phyloP scores from a whole-genome alignment of 1,140 invertebrate species.

The Maconellicoccus hirsutus region DNA sequence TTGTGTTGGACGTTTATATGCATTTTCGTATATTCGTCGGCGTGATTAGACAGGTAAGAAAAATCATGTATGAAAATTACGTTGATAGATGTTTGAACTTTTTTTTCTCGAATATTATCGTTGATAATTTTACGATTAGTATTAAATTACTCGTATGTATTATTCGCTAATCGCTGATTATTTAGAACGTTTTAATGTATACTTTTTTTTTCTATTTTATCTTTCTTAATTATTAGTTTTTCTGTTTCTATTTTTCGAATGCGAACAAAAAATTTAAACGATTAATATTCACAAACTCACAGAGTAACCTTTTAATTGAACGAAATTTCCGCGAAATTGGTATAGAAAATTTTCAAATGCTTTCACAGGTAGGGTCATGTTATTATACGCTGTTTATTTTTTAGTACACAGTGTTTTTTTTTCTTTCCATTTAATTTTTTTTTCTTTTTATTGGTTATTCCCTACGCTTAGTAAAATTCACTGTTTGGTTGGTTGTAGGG shows the following conservation, averaged over 20 bases:
- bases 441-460: neutral
- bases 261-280: slow-evolving; percentile 14
- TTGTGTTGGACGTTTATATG: no score
- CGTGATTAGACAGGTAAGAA: neutral
- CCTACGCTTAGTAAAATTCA: slow-evolving; percentile 23
- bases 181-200: neutral
- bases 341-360: neutral
- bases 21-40: neutral
- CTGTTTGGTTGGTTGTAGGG: slow-evolving; percentile 18
- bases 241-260: neutral
- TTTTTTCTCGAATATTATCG: no score
- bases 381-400: neutral
- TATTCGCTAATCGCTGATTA: no score
- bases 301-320: slow-evolving; percentile 15
- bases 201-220: slow-evolving; percentile 8
- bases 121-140: neutral
- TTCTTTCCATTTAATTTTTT: slow-evolving; percentile 22
- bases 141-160: neutral
- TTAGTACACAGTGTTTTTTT: neutral
- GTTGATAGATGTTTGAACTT: neutral
- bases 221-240: slow-evolving; percentile 34
- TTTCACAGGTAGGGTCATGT: slow-evolving; percentile 14
- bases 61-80: neutral
- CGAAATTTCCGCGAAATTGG: neutral
- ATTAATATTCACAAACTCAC: slow-evolving; percentile 19